These are phyloP conservation scores for Montipora sp. DNA, from an alignment of 64 coral and sea anemone genomes.

Conservation along the genomic window DNA sequence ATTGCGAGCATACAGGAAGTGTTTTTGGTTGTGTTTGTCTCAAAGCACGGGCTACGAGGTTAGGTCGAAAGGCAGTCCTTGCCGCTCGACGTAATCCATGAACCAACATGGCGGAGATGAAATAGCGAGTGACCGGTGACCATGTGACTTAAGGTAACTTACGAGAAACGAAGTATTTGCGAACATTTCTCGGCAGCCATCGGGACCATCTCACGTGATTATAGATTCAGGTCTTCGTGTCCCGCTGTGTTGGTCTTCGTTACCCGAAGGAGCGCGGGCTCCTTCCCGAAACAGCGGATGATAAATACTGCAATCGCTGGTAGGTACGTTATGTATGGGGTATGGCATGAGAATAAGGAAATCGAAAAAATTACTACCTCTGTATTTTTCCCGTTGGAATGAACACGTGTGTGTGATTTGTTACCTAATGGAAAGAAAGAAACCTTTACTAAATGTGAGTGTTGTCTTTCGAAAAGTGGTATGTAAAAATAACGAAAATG, in stretches of 20 bases:
- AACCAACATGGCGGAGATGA: constrained; percentile 97
- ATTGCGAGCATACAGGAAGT: constrained; percentile 86
- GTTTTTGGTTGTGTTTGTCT: constrained; percentile 84
- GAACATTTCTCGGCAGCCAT: neutral
- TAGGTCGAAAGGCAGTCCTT: constrained; percentile 84
- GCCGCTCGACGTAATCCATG: constrained; percentile 87
- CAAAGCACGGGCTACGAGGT: constrained; percentile 72
- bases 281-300: neutral
- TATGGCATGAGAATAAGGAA: too few relatives aligned
- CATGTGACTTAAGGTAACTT: constrained; percentile 79
- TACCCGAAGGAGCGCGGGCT: too few relatives aligned
- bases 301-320: too few relatives aligned
- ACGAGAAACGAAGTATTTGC: constrained; percentile 51
- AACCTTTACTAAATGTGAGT: too few relatives aligned
- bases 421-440: too few relatives aligned
- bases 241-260: too few relatives aligned
- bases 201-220: constrained; percentile 8
- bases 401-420: neutral
- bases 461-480: too few relatives aligned
- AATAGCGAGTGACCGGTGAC: constrained; percentile 36
- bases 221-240: neutral
- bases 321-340: too few relatives aligned
- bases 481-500: too few relatives aligned
- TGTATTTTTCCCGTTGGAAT: too few relatives aligned
- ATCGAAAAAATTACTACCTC: neutral